phyloP scores from a whole-genome alignment of 2,113 vertebrate species.

The Istiophorus platypterus region DNA sequence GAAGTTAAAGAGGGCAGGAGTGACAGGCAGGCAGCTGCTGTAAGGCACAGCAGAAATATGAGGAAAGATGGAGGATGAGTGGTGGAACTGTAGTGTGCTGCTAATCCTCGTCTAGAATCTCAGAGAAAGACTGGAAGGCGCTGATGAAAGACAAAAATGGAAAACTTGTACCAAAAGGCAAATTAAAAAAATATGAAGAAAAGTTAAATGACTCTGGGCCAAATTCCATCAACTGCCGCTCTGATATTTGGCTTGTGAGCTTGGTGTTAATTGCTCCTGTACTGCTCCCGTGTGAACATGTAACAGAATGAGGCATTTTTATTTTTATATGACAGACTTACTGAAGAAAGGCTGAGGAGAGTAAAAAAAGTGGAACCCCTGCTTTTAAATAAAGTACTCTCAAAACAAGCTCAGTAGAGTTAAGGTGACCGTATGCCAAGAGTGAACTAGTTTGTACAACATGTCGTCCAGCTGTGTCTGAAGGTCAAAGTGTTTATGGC shows the following conservation, averaged over 20 bases:
- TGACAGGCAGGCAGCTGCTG: constrained; percentile 8
- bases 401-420: too few species aligned
- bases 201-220: not conserved
- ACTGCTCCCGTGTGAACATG: not conserved
- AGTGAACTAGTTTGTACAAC: too few species aligned
- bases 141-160: not conserved
- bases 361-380: too few species aligned
- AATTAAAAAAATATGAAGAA: not conserved
- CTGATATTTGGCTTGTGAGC: not conserved
- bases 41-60: not conserved
- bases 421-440: too few species aligned
- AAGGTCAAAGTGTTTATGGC: too few species aligned
- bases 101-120: not conserved
- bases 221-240: not conserved
- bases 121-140: not conserved
- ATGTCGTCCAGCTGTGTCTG: too few species aligned
- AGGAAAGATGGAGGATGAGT: not conserved
- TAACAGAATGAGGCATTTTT: not conserved
- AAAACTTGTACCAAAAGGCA: not conserved
- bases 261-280: not conserved
- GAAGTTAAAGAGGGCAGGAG: not conserved
- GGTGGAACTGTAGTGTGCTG: not conserved
- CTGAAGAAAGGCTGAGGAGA: too few species aligned
- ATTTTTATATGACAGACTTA: too few species aligned
- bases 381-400: too few species aligned